phyloP scores from a whole-genome alignment of 2,113 vertebrate species.

The Patagioenas fasciata region DNA sequence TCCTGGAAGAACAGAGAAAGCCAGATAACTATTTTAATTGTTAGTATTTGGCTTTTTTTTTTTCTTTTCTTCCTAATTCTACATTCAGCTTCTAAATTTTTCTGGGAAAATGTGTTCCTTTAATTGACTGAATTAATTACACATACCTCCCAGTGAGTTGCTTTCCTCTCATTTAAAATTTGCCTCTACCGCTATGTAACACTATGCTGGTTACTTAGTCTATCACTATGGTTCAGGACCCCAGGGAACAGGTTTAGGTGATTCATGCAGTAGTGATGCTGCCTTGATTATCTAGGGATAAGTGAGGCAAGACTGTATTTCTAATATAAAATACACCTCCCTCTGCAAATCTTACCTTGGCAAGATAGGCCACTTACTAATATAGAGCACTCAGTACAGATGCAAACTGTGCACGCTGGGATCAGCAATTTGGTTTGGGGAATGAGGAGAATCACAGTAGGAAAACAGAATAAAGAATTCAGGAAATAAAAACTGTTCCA shows the following conservation, averaged over 20 bases:
- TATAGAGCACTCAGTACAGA: background rate
- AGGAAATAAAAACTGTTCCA: background rate
- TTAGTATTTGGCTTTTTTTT: background rate
- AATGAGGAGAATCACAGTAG: background rate
- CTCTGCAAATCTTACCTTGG: background rate
- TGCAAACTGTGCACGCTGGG: background rate
- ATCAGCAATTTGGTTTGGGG: background rate
- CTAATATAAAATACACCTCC: background rate
- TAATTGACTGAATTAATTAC: background rate
- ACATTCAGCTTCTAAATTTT: background rate
- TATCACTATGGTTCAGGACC: background rate
- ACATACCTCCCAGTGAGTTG: background rate
- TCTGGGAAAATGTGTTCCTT: background rate
- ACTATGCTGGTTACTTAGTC: background rate
- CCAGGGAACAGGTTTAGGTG: background rate
- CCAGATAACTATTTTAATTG: background rate
- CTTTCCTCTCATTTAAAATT: background rate
- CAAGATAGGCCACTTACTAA: background rate
- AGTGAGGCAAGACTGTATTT: background rate
- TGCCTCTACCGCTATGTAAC: background rate
- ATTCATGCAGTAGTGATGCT: background rate
- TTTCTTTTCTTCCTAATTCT: background rate
- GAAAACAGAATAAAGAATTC: background rate
- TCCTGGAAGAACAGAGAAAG: background rate
- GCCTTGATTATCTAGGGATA: background rate